Conservation (phyloP, 2,888 invertebrate genomes). For the Matsumyia berberina region DNA sequence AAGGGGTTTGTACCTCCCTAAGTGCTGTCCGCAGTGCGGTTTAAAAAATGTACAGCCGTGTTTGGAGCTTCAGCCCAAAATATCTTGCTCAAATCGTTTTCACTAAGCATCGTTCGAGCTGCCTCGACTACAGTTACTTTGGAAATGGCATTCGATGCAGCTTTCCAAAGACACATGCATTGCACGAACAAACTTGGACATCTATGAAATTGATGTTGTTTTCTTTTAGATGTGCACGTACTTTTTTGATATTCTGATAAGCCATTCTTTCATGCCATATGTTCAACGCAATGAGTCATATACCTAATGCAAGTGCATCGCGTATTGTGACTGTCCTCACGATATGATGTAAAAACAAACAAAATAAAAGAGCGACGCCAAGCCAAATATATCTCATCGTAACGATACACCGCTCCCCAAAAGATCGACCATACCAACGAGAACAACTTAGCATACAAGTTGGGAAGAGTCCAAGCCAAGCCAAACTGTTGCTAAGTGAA, state of each 20-base stretch:
- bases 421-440: too few relatives aligned
- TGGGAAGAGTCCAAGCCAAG: too few relatives aligned
- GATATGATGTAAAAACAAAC: too few relatives aligned
- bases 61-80: slow-evolving; percentile 81
- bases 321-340: too few relatives aligned
- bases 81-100: slow-evolving; percentile 65
- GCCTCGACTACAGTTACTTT: slow-evolving; percentile 42
- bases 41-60: slow-evolving; percentile 1
- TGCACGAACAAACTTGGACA: slow-evolving; percentile 62
- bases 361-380: too few relatives aligned
- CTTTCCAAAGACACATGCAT: slow-evolving; percentile 77
- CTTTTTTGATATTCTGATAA: slow-evolving; percentile 76
- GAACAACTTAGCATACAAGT: too few relatives aligned
- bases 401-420: too few relatives aligned
- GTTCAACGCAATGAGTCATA: neutral
- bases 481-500: too few relatives aligned
- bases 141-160: slow-evolving; percentile 73
- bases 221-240: slow-evolving; percentile 68
- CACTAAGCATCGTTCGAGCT: slow-evolving; percentile 50
- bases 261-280: slow-evolving; percentile 78
- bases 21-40: slow-evolving; percentile 56
- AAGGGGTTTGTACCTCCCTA: slow-evolving; percentile 78
- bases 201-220: slow-evolving; percentile 62
- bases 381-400: too few relatives aligned
- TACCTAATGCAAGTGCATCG: too few relatives aligned